These are phyloP conservation scores for Philotrypesis tridentata DNA, from an alignment of 1,140 invertebrate species.

Conservation along the genomic window DNA sequence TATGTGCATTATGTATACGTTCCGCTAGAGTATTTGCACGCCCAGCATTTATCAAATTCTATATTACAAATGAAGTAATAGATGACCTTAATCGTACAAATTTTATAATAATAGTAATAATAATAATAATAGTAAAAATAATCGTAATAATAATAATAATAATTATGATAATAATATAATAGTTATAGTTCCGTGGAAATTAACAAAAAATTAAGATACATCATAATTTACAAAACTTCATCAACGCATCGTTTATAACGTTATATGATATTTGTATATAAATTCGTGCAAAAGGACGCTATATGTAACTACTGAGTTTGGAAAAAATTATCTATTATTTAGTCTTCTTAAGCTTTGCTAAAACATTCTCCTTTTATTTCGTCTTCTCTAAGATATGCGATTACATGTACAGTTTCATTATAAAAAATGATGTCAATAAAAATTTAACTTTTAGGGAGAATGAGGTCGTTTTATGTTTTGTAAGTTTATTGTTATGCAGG, in stretches of 20 bases:
- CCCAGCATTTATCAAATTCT: conserved; percentile 42
- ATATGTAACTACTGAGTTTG: conserved; percentile 50
- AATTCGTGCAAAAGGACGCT: conserved; percentile 61
- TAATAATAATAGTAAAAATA: not conserved
- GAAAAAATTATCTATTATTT: conserved; percentile 36
- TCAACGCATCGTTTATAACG: conserved; percentile 57
- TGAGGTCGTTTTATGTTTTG: conserved; percentile 24
- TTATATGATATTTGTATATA: conserved; percentile 61
- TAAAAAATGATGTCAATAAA: conserved; percentile 44
- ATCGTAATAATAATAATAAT: conserved; percentile 31
- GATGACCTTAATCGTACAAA: conserved; percentile 31
- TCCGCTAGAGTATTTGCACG: conserved; percentile 52
- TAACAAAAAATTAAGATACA: conserved; percentile 39
- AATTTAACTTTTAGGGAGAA: not conserved
- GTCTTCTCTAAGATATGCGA: conserved; percentile 35
- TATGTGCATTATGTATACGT: conserved; percentile 54
- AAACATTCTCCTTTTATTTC: conserved; percentile 42
- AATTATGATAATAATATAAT: conserved; percentile 45
- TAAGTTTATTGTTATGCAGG: conserved; percentile 12
- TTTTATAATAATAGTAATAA: conserved; percentile 44
- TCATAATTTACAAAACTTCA: conserved; percentile 54
- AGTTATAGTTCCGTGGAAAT: conserved; percentile 42
- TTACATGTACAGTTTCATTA: conserved; percentile 45
- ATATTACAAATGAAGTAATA: conserved; percentile 32
- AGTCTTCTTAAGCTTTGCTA: conserved; percentile 32